Evolutionary conservation across 2,797 vertebrate genomes (phyloP).

Genomic region (Luscinia megarhynchos): DNA sequence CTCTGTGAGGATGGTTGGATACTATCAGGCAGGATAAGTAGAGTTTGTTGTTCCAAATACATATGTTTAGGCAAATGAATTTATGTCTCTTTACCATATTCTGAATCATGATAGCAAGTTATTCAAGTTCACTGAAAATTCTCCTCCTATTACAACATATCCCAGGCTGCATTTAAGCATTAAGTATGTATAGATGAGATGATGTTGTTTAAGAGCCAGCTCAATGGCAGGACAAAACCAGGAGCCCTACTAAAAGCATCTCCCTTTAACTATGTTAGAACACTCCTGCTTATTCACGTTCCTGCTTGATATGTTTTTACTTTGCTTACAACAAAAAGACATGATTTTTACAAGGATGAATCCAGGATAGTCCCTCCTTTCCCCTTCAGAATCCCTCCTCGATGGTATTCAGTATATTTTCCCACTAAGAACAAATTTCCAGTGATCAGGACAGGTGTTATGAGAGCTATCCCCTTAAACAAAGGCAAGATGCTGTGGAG

Average conservation of each 20-base stretch:
- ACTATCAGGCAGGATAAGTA: not conserved
- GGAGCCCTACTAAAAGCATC: not conserved
- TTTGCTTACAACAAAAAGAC: not conserved
- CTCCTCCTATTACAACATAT: not conserved
- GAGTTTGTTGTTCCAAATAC: not conserved
- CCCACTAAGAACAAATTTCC: not conserved
- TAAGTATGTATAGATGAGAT: not conserved
- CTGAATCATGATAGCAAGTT: not conserved
- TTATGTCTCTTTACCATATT: not conserved
- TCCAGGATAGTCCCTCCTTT: not conserved
- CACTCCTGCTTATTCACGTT: not conserved
- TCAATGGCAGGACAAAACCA: not conserved
- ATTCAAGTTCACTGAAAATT: not conserved
- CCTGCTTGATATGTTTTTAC: not conserved
- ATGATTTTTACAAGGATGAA: not conserved
- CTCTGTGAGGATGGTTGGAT: not conserved
- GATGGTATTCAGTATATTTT: accelerated
- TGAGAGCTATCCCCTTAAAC: not conserved
- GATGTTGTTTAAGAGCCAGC: not conserved
- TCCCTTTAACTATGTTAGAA: not conserved
- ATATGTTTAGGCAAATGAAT: not conserved
- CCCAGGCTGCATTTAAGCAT: too few species aligned
- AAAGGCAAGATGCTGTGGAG: not conserved
- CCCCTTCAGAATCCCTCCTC: not conserved
- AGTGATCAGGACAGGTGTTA: not conserved